A percentile compares a stretch with the other conserved stretches of the same genome.
Evolutionary conservation across 2,113 vertebrate genomes (phyloP).

Genomic region (Neodontobutis hainanensis): DNA sequence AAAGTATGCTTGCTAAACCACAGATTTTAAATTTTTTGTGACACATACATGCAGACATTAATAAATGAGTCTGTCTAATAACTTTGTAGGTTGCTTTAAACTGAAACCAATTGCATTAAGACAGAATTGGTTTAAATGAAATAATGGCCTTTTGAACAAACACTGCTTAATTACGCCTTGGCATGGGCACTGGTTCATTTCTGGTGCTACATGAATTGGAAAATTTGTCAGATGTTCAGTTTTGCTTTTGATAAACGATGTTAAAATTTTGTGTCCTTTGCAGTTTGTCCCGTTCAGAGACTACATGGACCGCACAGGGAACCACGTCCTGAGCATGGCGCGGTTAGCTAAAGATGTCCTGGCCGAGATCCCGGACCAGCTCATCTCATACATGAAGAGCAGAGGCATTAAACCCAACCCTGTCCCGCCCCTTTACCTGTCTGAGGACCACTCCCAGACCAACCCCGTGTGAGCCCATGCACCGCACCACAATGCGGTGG

Average conservation of each 20-base stretch:
- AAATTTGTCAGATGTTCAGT: not conserved
- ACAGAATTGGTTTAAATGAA: not conserved
- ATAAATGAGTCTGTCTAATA: too few species aligned
- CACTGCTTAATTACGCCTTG: too few species aligned
- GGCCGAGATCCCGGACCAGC: constrained; percentile 92
- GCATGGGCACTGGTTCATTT: too few species aligned
- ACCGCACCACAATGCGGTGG: constrained; percentile 5
- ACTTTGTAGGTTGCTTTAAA: too few species aligned
- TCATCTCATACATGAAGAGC: constrained; percentile 92
- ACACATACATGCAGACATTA: too few species aligned
- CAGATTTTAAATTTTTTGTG: too few species aligned
- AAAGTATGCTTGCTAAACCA: too few species aligned
- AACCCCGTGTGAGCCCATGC: constrained; percentile 68
- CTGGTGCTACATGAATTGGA: too few species aligned
- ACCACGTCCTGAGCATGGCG: constrained; percentile 92
- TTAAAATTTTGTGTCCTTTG: not conserved
- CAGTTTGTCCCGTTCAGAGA: constrained; percentile 95
- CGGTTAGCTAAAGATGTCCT: constrained; percentile 91
- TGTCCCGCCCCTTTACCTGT: constrained; percentile 68
- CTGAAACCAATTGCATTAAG: too few species aligned
- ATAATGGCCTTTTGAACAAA: not conserved
- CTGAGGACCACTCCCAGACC: constrained; percentile 57
- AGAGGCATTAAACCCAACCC: constrained; percentile 81
- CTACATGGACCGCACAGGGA: constrained; percentile 90
- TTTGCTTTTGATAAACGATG: not conserved